Percentiles rank a stretch among this genome's conserved stretches.
phyloP scores from a whole-genome alignment of 2,113 vertebrate species.

The Zapus hudsonius region DNA sequence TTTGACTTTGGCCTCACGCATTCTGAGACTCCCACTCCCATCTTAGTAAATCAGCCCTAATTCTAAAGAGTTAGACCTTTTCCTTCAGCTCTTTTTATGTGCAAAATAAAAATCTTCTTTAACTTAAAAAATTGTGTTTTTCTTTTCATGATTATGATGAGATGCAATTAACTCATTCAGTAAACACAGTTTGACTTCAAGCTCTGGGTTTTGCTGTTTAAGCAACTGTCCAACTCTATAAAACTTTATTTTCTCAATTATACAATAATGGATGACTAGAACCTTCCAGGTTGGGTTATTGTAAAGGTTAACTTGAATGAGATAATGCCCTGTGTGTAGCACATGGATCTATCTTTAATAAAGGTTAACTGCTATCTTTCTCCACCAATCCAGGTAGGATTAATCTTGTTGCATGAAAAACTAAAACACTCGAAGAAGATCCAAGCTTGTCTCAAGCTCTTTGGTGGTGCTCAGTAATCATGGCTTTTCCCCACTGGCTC shows the following conservation, averaged over 20 bases:
- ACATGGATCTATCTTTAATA: not conserved
- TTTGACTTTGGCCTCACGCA: not conserved
- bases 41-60: not conserved
- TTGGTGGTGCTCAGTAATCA: not conserved
- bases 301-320: conserved; percentile 10
- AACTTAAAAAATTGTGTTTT: not conserved
- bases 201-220: not conserved
- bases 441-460: not conserved
- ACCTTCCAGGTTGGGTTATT: not conserved
- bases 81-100: not conserved
- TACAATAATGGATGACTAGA: not conserved
- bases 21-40: not conserved
- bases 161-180: conserved; percentile 27
- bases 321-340: not conserved
- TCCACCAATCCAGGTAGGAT: not conserved
- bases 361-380: not conserved
- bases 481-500: not conserved
- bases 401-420: not conserved
- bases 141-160: not conserved
- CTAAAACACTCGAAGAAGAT: not conserved
- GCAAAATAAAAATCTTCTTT: conserved; percentile 41
- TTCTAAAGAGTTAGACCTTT: conserved; percentile 25
- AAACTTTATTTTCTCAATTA: conserved; percentile 38
- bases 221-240: not conserved
- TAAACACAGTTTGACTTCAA: conserved; percentile 24